phyloP scores from a whole-genome alignment of 2,888 invertebrate species.

The Diarsia brunnea region DNA sequence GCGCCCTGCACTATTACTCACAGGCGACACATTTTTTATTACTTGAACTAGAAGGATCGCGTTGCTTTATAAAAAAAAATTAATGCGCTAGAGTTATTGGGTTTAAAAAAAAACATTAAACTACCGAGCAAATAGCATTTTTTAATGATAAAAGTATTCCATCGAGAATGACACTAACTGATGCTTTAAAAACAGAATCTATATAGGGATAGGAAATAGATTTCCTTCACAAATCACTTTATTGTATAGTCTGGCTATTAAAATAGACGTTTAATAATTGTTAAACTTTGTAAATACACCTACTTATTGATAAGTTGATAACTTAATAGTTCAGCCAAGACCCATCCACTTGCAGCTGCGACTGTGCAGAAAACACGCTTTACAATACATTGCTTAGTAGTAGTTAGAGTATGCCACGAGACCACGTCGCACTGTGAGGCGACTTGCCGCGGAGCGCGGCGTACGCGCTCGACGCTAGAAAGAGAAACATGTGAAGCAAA shows the following conservation, averaged over 20 bases:
- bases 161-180: background rate
- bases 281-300: background rate
- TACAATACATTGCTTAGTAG: background rate
- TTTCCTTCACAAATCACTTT: background rate
- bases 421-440: background rate
- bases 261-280: background rate
- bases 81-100: background rate
- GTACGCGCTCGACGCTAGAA: background rate
- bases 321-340: background rate
- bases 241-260: background rate
- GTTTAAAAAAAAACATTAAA: background rate
- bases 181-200: background rate
- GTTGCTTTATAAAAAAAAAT: background rate
- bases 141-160: background rate
- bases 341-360: background rate
- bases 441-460: background rate
- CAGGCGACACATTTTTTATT: background rate
- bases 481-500: background rate
- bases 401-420: background rate
- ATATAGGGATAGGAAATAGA: background rate
- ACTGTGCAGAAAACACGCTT: background rate
- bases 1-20: constrained; percentile 7
- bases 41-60: background rate
- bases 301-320: constrained; percentile 6
- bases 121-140: background rate